phyloP scores from a whole-genome alignment of 2,797 vertebrate genomes.

The Characodon lateralis region DNA sequence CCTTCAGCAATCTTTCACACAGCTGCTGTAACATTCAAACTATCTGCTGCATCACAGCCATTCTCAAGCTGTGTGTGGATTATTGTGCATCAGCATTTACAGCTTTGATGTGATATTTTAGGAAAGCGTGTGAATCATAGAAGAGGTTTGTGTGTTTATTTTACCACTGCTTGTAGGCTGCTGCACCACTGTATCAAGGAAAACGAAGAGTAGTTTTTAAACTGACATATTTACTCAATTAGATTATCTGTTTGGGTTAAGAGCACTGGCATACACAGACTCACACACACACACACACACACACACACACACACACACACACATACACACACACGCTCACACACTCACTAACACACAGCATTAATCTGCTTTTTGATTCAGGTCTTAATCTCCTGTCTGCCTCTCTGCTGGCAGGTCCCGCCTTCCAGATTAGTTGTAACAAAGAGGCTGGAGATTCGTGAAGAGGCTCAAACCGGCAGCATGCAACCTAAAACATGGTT shows the following conservation, averaged over 20 bases:
- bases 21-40: slow-evolving; percentile 29
- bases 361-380: slow-evolving; percentile 77
- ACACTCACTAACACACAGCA: slow-evolving; percentile 14
- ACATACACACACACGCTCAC: slow-evolving; percentile 7
- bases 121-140: slow-evolving; percentile 24
- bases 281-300: slow-evolving; percentile 3
- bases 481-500: slow-evolving; percentile 60
- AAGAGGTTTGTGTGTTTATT: slow-evolving; percentile 25
- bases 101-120: slow-evolving; percentile 48
- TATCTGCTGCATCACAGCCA: slow-evolving; percentile 47
- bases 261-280: slow-evolving; percentile 17
- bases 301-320: slow-evolving; percentile 5
- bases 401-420: slow-evolving; percentile 63
- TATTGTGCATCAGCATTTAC: slow-evolving; percentile 43
- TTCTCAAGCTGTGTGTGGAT: slow-evolving; percentile 32
- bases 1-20: slow-evolving; percentile 44
- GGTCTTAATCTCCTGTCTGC: slow-evolving; percentile 74
- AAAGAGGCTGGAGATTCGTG: slow-evolving; percentile 64
- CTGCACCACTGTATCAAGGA: slow-evolving; percentile 6
- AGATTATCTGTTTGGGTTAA: slow-evolving; percentile 24
- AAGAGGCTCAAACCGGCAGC: slow-evolving; percentile 56
- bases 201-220: slow-evolving; percentile 24
- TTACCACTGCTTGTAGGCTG: slow-evolving; percentile 10
- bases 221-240: slow-evolving; percentile 40
- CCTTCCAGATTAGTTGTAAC: slow-evolving; percentile 69